Evolutionary conservation across 2,113 vertebrate species (phyloP), one percentile per base, ranked within the genome.

Genomic region (Mugil cephalus): DNA sequence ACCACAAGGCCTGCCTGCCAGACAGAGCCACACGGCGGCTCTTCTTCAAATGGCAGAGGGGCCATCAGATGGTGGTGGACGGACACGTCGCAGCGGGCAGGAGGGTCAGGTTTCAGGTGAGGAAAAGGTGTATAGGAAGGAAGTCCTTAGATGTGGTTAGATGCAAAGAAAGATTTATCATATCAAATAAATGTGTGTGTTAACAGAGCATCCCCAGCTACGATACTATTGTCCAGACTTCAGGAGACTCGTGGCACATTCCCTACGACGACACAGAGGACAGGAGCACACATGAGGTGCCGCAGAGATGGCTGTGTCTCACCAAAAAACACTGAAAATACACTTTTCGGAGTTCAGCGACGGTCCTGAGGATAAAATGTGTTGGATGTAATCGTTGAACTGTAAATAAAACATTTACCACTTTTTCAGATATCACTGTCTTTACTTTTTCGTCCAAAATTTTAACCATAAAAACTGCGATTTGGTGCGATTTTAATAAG

Each of bases 1-100:
- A 99, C 88, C 98, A 99, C 93, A 99, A 97, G 86, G 97, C 98
- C 61, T 96, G 95, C 83, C 88, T 99, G 19, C 55, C 93, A 0
- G 94, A 96, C 36, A 84, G 36, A 0, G 52, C 73, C 72, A 94
- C 90, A 0, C 93, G 92, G 17, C 94, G 82, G 1, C 94, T 99
- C 11, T 99, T 99, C 89, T 98, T 97, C 63, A 99, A 98, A 88
- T 99, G 98, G 98, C 98, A 99, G 86, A 95, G 96, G 39, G 97
- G 96, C 14, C 97, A 98, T 86, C 98, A 99, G 77, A 86, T 98
- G 36, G 94, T 80, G 0, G 47, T 96, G 60, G 61, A 2, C 1
- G 76, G 12, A 8, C 76, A 77, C 3, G 6, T 73, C 0, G 39
- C 69, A 4, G n/a, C 30, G 7, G 84, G 89, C 60, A 91, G 75